These are phyloP conservation scores for Caenorhabditis doughertyi DNA, from an alignment of 2,888 invertebrate genomes.

Conservation along the genomic window DNA sequence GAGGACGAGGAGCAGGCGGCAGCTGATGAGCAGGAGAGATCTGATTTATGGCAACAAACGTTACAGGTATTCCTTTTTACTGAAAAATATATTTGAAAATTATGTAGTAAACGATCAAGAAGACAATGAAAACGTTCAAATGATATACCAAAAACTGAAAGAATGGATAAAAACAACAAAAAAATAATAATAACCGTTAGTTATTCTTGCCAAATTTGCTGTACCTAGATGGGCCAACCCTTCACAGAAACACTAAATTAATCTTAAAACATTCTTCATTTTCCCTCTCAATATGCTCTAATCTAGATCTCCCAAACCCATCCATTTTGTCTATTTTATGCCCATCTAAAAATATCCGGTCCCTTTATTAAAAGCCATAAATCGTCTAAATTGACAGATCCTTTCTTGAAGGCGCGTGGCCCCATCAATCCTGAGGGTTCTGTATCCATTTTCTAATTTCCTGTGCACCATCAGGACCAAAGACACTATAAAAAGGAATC, in stretches of 20 bases:
- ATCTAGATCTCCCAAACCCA: neutral
- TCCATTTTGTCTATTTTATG: conserved; percentile 6
- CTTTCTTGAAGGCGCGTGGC: conserved; percentile 8
- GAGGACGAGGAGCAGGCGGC: conserved; percentile 78
- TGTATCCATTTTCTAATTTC: conserved; percentile 33
- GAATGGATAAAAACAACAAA: too few species aligned
- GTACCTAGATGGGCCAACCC: too few species aligned
- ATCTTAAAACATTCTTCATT: neutral
- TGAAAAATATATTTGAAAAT: neutral
- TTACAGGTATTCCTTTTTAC: conserved; percentile 73
- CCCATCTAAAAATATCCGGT: conserved; percentile 5
- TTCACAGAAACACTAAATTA: too few species aligned
- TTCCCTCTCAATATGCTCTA: neutral
- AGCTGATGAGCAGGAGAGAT: conserved; percentile 72
- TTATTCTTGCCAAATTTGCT: too few species aligned
- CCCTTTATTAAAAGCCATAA: conserved; percentile 36
- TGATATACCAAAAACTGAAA: too few species aligned
- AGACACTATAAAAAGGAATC: conserved; percentile 30
- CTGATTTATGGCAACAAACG: conserved; percentile 82
- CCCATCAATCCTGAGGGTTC: conserved; percentile 36
- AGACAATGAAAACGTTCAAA: too few species aligned
- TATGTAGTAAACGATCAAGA: too few species aligned
- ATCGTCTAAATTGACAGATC: conserved; percentile 23
- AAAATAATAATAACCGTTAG: too few species aligned
- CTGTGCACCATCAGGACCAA: conserved; percentile 16